Percentiles rank a stretch among this genome's conserved stretches.
phyloP scores from a whole-genome alignment of 2,113 vertebrate genomes.

The Labeo rohita region DNA sequence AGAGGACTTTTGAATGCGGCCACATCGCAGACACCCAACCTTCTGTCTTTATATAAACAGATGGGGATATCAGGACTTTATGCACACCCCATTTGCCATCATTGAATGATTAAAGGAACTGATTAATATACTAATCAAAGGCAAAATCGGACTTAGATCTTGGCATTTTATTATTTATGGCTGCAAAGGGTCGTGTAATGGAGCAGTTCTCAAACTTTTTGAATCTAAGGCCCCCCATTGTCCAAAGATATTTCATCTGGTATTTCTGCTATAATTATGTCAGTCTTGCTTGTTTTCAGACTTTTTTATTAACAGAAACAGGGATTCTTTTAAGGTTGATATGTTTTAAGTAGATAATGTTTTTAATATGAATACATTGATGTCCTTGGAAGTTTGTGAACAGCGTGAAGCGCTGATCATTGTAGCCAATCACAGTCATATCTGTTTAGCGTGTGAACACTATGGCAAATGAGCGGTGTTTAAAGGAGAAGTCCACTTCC shows the following conservation, averaged over 20 bases:
- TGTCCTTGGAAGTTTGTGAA: too few relatives aligned
- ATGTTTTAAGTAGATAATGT: not conserved
- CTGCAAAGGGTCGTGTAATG: not conserved
- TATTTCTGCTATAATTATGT: not conserved
- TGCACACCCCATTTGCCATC: slow-evolving; percentile 56
- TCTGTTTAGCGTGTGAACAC: too few relatives aligned
- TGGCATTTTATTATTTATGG: not conserved
- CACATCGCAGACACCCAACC: not conserved
- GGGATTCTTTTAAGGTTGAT: not conserved
- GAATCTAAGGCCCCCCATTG: not conserved
- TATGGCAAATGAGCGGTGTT: too few relatives aligned
- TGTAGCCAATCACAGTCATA: too few relatives aligned
- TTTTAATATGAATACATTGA: not conserved
- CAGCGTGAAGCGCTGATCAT: too few relatives aligned
- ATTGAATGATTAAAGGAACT: slow-evolving; percentile 3
- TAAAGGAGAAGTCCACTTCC: too few relatives aligned
- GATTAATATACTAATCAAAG: not conserved
- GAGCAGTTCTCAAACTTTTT: not conserved
- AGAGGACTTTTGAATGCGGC: slow-evolving; percentile 19
- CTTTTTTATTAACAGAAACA: not conserved
- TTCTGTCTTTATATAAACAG: slow-evolving; percentile 56
- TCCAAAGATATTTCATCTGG: not conserved
- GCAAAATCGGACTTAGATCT: not conserved
- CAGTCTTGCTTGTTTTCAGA: not conserved
- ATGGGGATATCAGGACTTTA: slow-evolving; percentile 74